Percentiles rank a stretch among this genome's conserved stretches.
Conservation (phyloP, 2,888 invertebrate genomes). For the Homarus gammarus region DNA sequence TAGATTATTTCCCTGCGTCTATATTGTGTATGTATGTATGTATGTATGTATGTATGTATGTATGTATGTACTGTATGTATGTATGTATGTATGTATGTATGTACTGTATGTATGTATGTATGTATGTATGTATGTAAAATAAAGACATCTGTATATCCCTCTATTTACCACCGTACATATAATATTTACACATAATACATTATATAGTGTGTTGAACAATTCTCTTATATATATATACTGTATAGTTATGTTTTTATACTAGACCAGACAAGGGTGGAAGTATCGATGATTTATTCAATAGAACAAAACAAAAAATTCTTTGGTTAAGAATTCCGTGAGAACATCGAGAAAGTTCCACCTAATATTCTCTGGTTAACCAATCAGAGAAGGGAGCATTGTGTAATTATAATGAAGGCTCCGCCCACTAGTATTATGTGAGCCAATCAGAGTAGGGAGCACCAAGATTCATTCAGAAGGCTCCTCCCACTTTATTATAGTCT, state of each 20-base stretch:
- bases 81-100: constrained; percentile 29
- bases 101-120: constrained; percentile 30
- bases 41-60: constrained; percentile 2
- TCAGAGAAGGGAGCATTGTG: background rate
- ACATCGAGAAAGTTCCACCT: background rate
- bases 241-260: constrained; percentile 16
- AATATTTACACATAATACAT: background rate
- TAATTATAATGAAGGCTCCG: background rate
- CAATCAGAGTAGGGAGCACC: background rate
- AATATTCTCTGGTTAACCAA: background rate
- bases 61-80: background rate
- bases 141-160: background rate
- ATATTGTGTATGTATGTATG: constrained; percentile 8
- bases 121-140: constrained; percentile 11
- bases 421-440: background rate
- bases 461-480: background rate
- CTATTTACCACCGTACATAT: background rate
- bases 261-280: background rate
- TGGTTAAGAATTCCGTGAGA: too few species aligned
- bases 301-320: too few species aligned
- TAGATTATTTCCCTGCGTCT: too few species aligned
- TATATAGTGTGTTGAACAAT: background rate
- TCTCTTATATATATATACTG: constrained; percentile 12
- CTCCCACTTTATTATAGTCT: background rate
- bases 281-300: background rate